phyloP scores from a whole-genome alignment of 2,888 invertebrate species.

The Aethes cnicana region DNA sequence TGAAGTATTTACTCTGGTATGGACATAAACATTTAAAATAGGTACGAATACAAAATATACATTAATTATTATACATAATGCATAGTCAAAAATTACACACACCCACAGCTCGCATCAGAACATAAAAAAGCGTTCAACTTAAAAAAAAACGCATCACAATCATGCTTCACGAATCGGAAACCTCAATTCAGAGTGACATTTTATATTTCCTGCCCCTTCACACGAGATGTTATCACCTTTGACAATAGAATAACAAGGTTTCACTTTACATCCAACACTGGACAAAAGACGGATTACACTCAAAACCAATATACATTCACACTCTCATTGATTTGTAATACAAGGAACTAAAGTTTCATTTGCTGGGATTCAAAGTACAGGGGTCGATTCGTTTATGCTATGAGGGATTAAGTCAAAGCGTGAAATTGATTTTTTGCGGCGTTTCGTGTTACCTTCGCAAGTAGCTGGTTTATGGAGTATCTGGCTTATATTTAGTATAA shows the following conservation, averaged over 20 bases:
- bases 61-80: too few species aligned
- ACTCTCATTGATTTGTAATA: conserved; percentile 36
- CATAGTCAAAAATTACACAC: not conserved
- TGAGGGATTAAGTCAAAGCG: conserved; percentile 35
- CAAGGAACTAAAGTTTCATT: conserved; percentile 4
- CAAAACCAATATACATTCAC: conserved; percentile 33
- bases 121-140: too few species aligned
- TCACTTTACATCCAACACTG: conserved; percentile 19
- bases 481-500: too few species aligned
- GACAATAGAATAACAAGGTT: conserved; percentile 31
- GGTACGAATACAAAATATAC: too few species aligned
- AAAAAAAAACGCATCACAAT: too few species aligned
- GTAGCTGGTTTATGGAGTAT: conserved; percentile 5
- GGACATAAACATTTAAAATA: too few species aligned
- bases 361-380: not conserved
- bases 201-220: conserved; percentile 23
- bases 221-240: conserved; percentile 2
- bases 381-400: conserved; percentile 6
- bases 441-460: conserved; percentile 15
- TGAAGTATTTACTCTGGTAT: too few species aligned
- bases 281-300: conserved; percentile 45
- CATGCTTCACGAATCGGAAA: not conserved
- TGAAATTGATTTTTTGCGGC: conserved; percentile 42
- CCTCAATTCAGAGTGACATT: conserved; percentile 19
- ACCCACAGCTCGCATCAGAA: not conserved